Conservation (phyloP, 30 jellyfish, hydroid and myxozoan genomes). For the Catostylus mosaicus region DNA sequence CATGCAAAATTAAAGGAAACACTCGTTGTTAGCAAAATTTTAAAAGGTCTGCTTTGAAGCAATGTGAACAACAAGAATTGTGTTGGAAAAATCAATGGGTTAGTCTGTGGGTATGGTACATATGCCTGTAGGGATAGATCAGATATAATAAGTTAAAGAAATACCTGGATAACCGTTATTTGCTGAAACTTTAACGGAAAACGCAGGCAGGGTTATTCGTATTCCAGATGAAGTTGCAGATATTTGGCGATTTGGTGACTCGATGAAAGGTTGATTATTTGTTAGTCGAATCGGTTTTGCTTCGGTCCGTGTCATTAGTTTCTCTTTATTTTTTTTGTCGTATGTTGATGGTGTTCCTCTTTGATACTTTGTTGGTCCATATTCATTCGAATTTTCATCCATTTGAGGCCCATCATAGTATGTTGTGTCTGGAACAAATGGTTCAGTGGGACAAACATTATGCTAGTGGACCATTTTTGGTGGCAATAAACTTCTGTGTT, state of each 20-base stretch:
- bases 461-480: too few species aligned
- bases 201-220: constrained; percentile 53
- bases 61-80: too few species aligned
- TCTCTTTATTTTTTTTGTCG: neutral
- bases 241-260: neutral
- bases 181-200: constrained; percentile 45
- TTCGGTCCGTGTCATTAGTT: neutral
- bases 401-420: neutral
- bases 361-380: neutral
- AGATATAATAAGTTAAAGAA: too few species aligned
- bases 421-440: constrained; percentile 17
- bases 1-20: too few species aligned
- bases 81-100: too few species aligned
- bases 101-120: too few species aligned
- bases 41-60: too few species aligned
- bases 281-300: neutral
- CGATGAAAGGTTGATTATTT: neutral
- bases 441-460: neutral
- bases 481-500: too few species aligned
- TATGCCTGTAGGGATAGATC: too few species aligned
- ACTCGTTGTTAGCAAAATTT: too few species aligned
- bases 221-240: constrained; percentile 44
- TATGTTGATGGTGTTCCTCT: neutral
- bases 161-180: neutral
- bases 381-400: constrained; percentile 32